A percentile compares a stretch with the other conserved stretches of the same genome.
Conservation (phyloP, 2,113 vertebrate species). For the Meles meles region DNA sequence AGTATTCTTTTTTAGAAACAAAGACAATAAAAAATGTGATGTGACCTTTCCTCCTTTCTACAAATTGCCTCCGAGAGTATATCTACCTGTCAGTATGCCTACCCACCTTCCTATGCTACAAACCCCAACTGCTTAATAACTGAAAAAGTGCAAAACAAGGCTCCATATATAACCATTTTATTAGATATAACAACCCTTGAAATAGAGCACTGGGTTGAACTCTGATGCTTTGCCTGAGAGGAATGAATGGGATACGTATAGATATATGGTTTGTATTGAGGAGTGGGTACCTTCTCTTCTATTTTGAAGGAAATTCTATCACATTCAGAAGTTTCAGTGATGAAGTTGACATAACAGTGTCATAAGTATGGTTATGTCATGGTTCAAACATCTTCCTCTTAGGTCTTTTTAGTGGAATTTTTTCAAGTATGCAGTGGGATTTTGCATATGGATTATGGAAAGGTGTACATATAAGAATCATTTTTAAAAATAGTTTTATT, state of each 20-base stretch:
- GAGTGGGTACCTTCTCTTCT: not conserved
- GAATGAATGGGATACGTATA: not conserved
- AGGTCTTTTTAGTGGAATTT: not conserved
- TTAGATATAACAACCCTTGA: not conserved
- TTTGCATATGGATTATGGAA: not conserved
- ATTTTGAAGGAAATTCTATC: not conserved
- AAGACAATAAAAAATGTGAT: not conserved
- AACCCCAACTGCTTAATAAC: not conserved
- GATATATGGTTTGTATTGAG: not conserved
- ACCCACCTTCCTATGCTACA: not conserved
- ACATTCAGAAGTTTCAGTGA: not conserved
- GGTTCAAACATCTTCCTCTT: not conserved
- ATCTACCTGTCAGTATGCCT: not conserved
- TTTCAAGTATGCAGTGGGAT: not conserved
- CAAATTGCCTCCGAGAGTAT: not conserved
- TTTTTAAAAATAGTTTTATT: not conserved
- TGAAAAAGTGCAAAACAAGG: not conserved
- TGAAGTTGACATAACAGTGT: not conserved
- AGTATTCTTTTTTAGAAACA: not conserved
- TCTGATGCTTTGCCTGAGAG: not conserved
- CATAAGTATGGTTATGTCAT: fast-evolving
- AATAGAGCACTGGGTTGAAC: not conserved
- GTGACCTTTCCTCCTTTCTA: slow-evolving; percentile 5
- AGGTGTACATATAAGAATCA: not conserved
- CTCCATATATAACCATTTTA: not conserved